Base-by-base conservation (phyloP, 2,113 vertebrate species). In the Oryzias woworae region DNA sequence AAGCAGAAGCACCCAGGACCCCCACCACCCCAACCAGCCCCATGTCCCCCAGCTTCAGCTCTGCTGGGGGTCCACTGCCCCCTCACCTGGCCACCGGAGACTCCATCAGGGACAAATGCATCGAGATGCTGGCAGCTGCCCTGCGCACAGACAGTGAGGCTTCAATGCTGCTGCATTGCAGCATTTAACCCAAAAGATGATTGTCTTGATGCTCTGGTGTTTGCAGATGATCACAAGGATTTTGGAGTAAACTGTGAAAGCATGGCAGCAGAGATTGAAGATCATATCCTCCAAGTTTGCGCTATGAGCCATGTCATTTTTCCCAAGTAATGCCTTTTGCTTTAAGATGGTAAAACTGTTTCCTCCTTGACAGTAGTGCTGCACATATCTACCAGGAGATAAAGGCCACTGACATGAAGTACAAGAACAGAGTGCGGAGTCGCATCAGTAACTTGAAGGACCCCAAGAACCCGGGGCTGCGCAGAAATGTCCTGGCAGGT, bases 371-470 rank as follows among this genome's bases (percentile, higher is more conserved):
- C 90, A 58, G 48, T 7, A 2, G 6, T 8, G 3, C 50, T 12
- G 58, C 91, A 99, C 95, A 93, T 96, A 96, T 99, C 90, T 98
- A 96, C 86, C 95, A 96, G 79, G 97, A 99, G 84, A 92, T 93
- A 74, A 95, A 91, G 81, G 92, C 93, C 85, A 96, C 94, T 0
- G 97, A 99, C 77, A 96, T 98, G 94, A 99, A 98, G 61, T 98
- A 98, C 44, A 98, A 98, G 80, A 99, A 98, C 85, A 90, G 96
- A 0, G 94, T 99, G 52, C 90, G 97, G 42, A 99, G 97, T 82
- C 93, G 97, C 48, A 97, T 99, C 85, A 98, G 96, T 90, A 99
- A 99, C 90, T 88, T 99, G 68, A 98, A 98, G 84, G 97, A 99
- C 81, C 95, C 95, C 58, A 96, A 98, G 90, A 99, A 98, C 87